A percentile compares a stretch with the other conserved stretches of the same genome.
These are phyloP conservation scores for Lethenteron reissneri DNA, from an alignment of 2,113 vertebrate species.

Conservation along the genomic window DNA sequence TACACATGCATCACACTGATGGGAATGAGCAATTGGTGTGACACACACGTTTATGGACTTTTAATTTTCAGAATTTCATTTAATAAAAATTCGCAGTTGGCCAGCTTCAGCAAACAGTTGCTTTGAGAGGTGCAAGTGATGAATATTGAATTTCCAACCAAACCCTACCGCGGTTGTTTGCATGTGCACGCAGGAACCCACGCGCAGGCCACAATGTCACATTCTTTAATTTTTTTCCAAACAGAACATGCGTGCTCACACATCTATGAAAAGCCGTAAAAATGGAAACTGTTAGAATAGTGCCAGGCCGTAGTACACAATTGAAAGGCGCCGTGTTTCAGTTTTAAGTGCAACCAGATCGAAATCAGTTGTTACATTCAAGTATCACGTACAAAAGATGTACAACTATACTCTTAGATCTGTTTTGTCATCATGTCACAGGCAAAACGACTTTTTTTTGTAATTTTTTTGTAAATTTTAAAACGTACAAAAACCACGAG, in stretches of 20 bases:
- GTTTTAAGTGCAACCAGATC: slow-evolving; percentile 2
- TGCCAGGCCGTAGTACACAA: slow-evolving; percentile 2
- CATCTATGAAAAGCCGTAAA: slow-evolving; percentile 6
- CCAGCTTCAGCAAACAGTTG: too few species aligned
- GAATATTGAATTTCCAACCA: too few species aligned
- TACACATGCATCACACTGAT: too few species aligned
- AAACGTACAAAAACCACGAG: too few species aligned
- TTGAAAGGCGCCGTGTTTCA: slow-evolving; percentile 2
- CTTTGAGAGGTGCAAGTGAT: too few species aligned
- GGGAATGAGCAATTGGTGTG: too few species aligned
- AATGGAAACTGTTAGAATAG: slow-evolving; percentile 6
- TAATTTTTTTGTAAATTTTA: too few species aligned
- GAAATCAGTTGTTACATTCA: slow-evolving; percentile 4
- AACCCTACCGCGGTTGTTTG: too few species aligned
- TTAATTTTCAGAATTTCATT: too few species aligned
- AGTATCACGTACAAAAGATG: neutral
- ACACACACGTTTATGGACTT: too few species aligned
- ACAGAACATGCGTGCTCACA: slow-evolving; percentile 5
- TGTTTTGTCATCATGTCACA: slow-evolving; percentile 1
- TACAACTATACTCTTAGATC: slow-evolving; percentile 4
- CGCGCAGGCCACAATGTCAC: neutral
- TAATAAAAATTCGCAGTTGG: too few species aligned
- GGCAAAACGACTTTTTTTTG: neutral
- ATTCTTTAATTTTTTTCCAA: slow-evolving; percentile 4
- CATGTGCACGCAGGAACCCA: too few species aligned